Evolutionary conservation across 2,888 invertebrate species (phyloP).

Genomic region (Lapara coniferarum): DNA sequence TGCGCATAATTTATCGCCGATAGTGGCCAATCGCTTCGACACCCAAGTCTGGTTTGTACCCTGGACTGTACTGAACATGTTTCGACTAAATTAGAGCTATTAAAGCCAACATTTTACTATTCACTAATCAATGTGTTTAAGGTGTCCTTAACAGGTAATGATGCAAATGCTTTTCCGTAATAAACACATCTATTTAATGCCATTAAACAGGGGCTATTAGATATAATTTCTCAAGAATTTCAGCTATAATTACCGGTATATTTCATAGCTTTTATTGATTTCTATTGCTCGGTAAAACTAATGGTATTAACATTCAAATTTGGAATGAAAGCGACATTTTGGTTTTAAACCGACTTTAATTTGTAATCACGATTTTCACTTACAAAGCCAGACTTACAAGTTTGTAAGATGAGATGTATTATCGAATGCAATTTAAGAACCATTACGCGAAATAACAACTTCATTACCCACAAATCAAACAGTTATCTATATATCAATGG

Average conservation of each 20-base stretch:
- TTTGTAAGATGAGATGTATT: background rate
- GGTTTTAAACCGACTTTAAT: background rate
- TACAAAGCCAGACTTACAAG: background rate
- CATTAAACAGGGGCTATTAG: conserved; percentile 4
- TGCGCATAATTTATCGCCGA: background rate
- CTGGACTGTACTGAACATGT: conserved; percentile 1
- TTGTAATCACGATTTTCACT: conserved; percentile 1
- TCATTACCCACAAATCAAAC: conserved; percentile 6
- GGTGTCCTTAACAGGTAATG: conserved; percentile 20
- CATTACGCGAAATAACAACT: conserved; percentile 13
- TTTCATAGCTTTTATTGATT: conserved; percentile 19
- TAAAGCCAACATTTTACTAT: conserved; percentile 7
- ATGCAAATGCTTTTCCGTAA: conserved; percentile 23
- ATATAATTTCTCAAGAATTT: conserved; percentile 1
- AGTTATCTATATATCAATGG: background rate
- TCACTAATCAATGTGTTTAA: conserved; percentile 20
- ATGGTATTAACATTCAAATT: conserved; percentile 7
- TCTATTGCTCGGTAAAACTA: conserved; percentile 2
- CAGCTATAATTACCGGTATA: background rate
- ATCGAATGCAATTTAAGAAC: background rate
- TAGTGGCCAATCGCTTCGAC: conserved; percentile 9
- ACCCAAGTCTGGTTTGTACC: conserved; percentile 1
- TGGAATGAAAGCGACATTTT: background rate
- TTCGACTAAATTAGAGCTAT: conserved; percentile 16
- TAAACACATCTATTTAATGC: conserved; percentile 23